Evolutionary conservation across 2,888 invertebrate species (phyloP).

Genomic region (Volucella inflata): DNA sequence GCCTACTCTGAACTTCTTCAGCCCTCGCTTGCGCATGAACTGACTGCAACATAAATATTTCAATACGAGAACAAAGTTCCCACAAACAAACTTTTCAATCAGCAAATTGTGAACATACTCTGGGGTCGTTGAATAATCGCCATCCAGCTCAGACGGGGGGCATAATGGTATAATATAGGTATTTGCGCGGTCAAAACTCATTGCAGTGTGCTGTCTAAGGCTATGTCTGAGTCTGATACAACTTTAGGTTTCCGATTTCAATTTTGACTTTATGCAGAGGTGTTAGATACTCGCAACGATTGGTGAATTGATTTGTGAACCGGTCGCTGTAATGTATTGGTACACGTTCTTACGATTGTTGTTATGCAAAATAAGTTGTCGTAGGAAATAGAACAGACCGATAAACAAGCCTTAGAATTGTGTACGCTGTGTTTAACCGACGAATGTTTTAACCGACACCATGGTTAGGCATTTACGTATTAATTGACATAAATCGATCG

Average conservation of each 20-base stretch:
- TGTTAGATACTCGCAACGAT: conserved; percentile 56
- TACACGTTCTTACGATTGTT: conserved; percentile 27
- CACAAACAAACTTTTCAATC: conserved; percentile 60
- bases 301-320: conserved; percentile 69
- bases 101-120: conserved; percentile 54
- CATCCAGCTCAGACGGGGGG: conserved; percentile 38
- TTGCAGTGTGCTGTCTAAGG: conserved; percentile 1
- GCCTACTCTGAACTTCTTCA: conserved; percentile 70
- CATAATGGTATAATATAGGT: background rate
- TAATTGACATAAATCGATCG: conserved; percentile 72
- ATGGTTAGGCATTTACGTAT: conserved; percentile 63
- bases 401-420: conserved; percentile 27
- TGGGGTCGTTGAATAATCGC: conserved; percentile 65
- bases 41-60: conserved; percentile 60
- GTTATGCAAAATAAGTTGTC: conserved; percentile 64
- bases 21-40: conserved; percentile 38
- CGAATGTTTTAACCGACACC: conserved; percentile 52
- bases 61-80: conserved; percentile 53
- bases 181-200: conserved; percentile 38
- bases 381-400: conserved; percentile 42
- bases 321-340: conserved; percentile 37
- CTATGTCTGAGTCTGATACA: conserved; percentile 1
- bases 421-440: conserved; percentile 11
- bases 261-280: conserved; percentile 61
- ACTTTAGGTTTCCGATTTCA: conserved; percentile 50